These are phyloP conservation scores for Eupristina koningsbergeri DNA, from an alignment of 1,140 invertebrate genomes.

Conservation along the genomic window DNA sequence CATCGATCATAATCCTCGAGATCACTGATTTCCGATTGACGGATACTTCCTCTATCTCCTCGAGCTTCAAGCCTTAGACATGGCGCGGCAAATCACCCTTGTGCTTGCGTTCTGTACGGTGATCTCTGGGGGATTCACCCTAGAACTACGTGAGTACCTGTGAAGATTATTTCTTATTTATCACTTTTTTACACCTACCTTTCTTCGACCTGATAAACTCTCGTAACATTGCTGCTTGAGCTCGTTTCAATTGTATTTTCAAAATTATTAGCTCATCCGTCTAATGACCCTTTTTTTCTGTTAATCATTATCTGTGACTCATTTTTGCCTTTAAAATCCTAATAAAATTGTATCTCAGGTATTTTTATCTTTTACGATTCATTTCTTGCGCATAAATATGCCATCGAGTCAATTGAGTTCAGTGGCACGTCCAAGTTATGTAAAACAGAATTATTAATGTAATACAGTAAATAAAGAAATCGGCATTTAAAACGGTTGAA, in stretches of 20 bases:
- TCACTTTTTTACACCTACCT: not conserved
- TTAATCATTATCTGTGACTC: no score
- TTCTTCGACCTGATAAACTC: not conserved
- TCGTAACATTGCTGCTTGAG: not conserved
- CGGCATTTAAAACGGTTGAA: not conserved
- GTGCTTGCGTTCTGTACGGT: not conserved
- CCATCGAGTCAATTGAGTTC: not conserved
- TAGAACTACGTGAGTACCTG: conserved; percentile 63
- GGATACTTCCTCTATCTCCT: not conserved
- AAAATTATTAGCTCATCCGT: no score
- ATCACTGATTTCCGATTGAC: not conserved
- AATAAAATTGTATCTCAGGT: not conserved
- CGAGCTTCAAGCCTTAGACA: not conserved
- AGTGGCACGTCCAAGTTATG: not conserved
- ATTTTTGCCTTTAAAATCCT: not conserved
- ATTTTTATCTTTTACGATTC: not conserved
- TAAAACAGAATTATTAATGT: not conserved
- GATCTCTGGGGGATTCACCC: conserved; percentile 2
- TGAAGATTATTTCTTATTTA: not conserved
- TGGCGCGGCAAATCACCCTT: not conserved
- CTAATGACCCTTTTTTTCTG: no score
- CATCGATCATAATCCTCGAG: not conserved
- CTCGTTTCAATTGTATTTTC: not conserved
- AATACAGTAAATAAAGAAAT: not conserved
- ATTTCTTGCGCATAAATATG: not conserved